These are phyloP conservation scores for Lateolabrax maculatus DNA, from an alignment of 2,797 vertebrate genomes.

Conservation along the genomic window DNA sequence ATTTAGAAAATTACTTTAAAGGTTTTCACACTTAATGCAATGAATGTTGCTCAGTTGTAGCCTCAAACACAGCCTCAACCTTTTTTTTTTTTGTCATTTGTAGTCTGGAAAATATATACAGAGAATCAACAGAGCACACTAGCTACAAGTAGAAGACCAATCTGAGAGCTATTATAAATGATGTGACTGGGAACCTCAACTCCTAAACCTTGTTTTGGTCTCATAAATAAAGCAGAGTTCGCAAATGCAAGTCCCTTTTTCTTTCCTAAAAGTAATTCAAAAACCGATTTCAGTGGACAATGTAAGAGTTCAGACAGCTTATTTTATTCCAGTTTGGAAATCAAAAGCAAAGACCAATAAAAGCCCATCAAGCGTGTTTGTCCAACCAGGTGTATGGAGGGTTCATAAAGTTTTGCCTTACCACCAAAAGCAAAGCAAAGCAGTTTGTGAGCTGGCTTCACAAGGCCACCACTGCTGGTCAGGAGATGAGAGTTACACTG, in stretches of 20 bases:
- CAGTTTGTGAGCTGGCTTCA: not conserved
- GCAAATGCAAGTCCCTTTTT: not conserved
- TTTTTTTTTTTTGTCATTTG: not conserved
- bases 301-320: not conserved
- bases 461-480: not conserved
- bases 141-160: not conserved
- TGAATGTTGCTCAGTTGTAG: not conserved
- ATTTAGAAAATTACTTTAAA: constrained; percentile 32
- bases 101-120: constrained; percentile 12
- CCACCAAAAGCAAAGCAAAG: not conserved
- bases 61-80: not conserved
- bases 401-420: not conserved
- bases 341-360: constrained; percentile 5
- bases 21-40: constrained; percentile 27
- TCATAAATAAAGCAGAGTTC: not conserved
- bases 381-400: not conserved
- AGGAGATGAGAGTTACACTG: not conserved
- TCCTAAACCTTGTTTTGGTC: constrained; percentile 20
- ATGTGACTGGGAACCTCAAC: not conserved
- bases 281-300: not conserved
- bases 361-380: not conserved
- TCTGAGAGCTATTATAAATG: not conserved
- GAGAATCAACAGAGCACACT: not conserved
- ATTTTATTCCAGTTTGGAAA: constrained; percentile 10
- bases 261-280: not conserved